A percentile compares a stretch with the other conserved stretches of the same genome.
These are phyloP conservation scores for Anoplophora glabripennis DNA, from an alignment of 1,140 invertebrate genomes.

Conservation along the genomic window DNA sequence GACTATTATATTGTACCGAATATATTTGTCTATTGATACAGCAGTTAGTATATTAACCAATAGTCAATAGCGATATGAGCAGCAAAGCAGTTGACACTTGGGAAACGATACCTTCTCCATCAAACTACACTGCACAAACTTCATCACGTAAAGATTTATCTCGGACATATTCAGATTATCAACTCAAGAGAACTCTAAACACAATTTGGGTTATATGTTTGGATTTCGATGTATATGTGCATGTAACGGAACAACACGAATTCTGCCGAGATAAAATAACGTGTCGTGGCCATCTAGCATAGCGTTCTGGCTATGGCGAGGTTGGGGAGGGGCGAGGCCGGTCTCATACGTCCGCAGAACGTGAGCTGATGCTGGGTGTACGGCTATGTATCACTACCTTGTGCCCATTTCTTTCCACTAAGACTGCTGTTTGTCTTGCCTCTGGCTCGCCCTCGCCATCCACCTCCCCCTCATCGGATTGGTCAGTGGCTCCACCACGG, in stretches of 20 bases:
- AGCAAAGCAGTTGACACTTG: conserved; percentile 42
- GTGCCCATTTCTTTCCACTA: conserved; percentile 82
- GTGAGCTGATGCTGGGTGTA: conserved; percentile 76
- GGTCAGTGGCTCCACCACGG: conserved; percentile 48
- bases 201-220: neutral
- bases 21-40: conserved; percentile 1
- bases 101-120: conserved; percentile 47
- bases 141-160: conserved; percentile 25
- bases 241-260: conserved; percentile 18
- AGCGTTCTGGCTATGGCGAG: conserved; percentile 36
- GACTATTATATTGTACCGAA: conserved; percentile 21
- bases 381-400: conserved; percentile 85
- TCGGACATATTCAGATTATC: neutral
- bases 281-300: conserved; percentile 23
- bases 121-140: conserved; percentile 49
- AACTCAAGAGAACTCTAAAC: too few species aligned
- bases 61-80: conserved; percentile 34
- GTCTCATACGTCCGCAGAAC: conserved; percentile 77
- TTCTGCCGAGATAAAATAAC: conserved; percentile 31
- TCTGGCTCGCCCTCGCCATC: conserved; percentile 39
- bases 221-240: conserved; percentile 27
- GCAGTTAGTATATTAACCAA: too few species aligned
- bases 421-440: conserved; percentile 70
- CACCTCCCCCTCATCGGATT: conserved; percentile 47
- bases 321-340: conserved; percentile 58